Conservation (phyloP, 2,888 invertebrate genomes). For the Parapristionchus giblindavisi region DNA sequence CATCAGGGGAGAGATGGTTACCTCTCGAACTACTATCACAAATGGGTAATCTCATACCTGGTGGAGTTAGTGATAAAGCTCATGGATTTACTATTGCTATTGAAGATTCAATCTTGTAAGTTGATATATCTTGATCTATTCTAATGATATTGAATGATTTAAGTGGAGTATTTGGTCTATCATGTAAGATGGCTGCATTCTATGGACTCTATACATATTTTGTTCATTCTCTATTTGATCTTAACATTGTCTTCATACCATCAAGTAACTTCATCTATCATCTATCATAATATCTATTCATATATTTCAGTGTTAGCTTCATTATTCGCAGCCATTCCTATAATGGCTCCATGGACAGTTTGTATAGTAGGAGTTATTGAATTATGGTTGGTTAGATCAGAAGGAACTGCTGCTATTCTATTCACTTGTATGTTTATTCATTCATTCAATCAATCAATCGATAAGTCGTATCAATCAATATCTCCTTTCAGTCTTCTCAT, state of each 20-base stretch:
- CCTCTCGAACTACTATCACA: conserved; percentile 77
- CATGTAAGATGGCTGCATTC: conserved; percentile 94
- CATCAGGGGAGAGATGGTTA: conserved; percentile 86
- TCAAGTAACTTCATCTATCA: conserved; percentile 48
- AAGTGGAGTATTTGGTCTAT: conserved; percentile 92
- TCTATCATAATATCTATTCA: neutral
- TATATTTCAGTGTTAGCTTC: conserved; percentile 82
- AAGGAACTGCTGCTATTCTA: conserved; percentile 80
- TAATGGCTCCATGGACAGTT: conserved; percentile 94
- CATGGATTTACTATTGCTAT: conserved; percentile 70
- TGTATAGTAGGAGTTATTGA: conserved; percentile 92
- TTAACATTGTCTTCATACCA: conserved; percentile 86
- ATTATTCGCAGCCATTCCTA: conserved; percentile 91
- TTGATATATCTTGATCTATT: conserved; percentile 4
- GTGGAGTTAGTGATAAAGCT: conserved; percentile 8
- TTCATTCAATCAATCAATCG: neutral
- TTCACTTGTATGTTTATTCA: conserved; percentile 8
- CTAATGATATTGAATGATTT: conserved; percentile 1
- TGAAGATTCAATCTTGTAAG: conserved; percentile 73
- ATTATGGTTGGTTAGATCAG: conserved; percentile 89
- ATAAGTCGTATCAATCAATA: neutral
- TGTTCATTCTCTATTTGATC: conserved; percentile 91
- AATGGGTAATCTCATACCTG: conserved; percentile 18
- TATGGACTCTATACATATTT: conserved; percentile 99
- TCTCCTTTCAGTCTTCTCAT: conserved; percentile 72